Base-by-base conservation (phyloP, 1,140 invertebrate genomes). In the Calliopsis andreniformis region DNA sequence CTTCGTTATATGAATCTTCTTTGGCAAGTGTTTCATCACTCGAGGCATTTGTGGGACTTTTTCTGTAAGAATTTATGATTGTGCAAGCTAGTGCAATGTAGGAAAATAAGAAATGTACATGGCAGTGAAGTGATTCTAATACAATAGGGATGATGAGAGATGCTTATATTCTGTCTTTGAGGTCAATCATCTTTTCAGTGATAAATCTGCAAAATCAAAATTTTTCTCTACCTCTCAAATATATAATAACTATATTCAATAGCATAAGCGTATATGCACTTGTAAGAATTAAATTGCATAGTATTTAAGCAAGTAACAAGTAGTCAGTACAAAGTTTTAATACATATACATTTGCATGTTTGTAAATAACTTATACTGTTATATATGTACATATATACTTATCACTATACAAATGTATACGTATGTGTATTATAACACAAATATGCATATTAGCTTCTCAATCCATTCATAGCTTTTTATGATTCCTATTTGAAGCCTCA, bases 171-270 rank as follows among this genome's bases (percentile, higher is more conserved):
- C 84, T 83, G 83, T 88, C 86, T 61, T 87, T 90, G 84, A 91
- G 86, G 83, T 91, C 86, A 80, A 89, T 86, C 87, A 90, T 80
- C 86, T 91, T 91, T 88, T 91, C 88, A 79, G 59, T 87, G 84
- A 78, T 83, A 89, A 88, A 87, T 91, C 90, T 92, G 90, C 82
- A 92, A 91, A 89, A 85, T 87, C 28, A 87, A 91, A 91, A 89
- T 82, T 86, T 86, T 84, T 80, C 79, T 89, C 87, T 88, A 84
- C 83, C 85, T 86, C 62, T n/a, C n/a, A n/a, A n/a, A 73, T 49
- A 70, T 72, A 55, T 85, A 58, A n/a, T 28, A 76, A 55, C 25
- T 62, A 49, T 23, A 67, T 56, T 8, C 16, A 53, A 20, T 66
- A 66, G 35, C 32, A 4, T 28, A 63, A 63, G 58, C 59, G 30